Evolutionary conservation across 1,140 invertebrate genomes (phyloP).

Genomic region (Centruroides sculpturatus): DNA sequence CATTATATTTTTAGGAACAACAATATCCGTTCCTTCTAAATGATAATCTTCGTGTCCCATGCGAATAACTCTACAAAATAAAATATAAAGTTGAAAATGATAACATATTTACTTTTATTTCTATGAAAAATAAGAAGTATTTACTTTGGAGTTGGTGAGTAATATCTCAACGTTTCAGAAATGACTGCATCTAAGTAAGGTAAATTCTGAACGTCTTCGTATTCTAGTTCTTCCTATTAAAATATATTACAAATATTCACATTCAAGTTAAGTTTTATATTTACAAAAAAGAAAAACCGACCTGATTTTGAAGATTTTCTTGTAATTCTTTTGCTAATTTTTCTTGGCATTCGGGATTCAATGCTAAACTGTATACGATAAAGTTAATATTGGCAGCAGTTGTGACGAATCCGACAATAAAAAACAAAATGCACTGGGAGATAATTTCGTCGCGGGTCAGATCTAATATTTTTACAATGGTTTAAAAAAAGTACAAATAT

Average conservation of each 20-base stretch:
- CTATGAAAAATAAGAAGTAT: too few species aligned
- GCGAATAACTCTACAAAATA: not conserved
- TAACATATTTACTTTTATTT: too few species aligned
- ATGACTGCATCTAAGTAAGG: too few species aligned
- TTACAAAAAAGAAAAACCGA: too few species aligned
- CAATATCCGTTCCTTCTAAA: conserved; percentile 8
- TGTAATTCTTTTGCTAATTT: conserved; percentile 25
- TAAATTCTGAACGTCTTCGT: not conserved
- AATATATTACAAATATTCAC: not conserved
- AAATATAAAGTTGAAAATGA: too few species aligned
- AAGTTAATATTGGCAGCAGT: conserved; percentile 38
- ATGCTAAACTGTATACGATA: conserved; percentile 34
- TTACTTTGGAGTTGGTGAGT: too few species aligned
- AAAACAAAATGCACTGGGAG: conserved; percentile 46
- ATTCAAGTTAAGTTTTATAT: too few species aligned
- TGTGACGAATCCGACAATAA: conserved; percentile 49
- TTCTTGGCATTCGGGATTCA: conserved; percentile 28
- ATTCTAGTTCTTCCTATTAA: conserved; percentile 15
- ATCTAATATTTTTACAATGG: not conserved
- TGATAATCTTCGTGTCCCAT: not conserved
- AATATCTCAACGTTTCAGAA: too few species aligned
- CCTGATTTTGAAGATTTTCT: too few species aligned
- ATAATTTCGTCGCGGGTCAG: conserved; percentile 38
- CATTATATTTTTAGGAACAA: conserved; percentile 26
- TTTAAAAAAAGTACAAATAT: too few species aligned